Evolutionary conservation across 1,140 invertebrate genomes (phyloP).

Genomic region (Bombus sibiricus): DNA sequence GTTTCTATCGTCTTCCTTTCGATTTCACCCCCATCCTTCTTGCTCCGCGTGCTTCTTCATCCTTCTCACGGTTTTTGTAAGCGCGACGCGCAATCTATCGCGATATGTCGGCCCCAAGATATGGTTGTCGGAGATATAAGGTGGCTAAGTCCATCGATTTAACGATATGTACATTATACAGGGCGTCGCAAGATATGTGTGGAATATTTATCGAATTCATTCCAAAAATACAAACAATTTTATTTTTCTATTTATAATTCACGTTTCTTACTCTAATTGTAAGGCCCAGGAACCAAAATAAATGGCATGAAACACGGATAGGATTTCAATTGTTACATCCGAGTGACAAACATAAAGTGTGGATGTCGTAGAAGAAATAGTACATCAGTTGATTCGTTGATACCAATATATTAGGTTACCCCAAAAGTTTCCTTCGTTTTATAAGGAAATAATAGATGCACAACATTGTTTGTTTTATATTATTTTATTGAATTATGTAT

Average conservation of each 20-base stretch:
- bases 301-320: too few species aligned
- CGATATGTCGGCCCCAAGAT: conserved; percentile 43
- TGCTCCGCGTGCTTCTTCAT: conserved; percentile 25
- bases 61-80: conserved; percentile 32
- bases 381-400: too few species aligned
- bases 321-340: too few species aligned
- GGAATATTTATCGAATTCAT: background rate
- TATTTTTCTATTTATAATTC: background rate
- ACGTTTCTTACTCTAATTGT: too few species aligned
- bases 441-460: too few species aligned
- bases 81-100: conserved; percentile 51
- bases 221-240: background rate
- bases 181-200: background rate
- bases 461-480: too few species aligned
- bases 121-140: conserved; percentile 28
- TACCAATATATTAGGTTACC: too few species aligned
- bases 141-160: conserved; percentile 35
- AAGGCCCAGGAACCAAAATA: too few species aligned
- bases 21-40: conserved; percentile 7
- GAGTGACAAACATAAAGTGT: too few species aligned
- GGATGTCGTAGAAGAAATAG: too few species aligned
- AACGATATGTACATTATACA: conserved; percentile 12
- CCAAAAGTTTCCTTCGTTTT: too few species aligned
- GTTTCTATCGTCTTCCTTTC: conserved; percentile 49
- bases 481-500: too few species aligned